These are phyloP conservation scores for Meleagris gallopavo DNA, from an alignment of 2,113 vertebrate genomes.

Conservation along the genomic window DNA sequence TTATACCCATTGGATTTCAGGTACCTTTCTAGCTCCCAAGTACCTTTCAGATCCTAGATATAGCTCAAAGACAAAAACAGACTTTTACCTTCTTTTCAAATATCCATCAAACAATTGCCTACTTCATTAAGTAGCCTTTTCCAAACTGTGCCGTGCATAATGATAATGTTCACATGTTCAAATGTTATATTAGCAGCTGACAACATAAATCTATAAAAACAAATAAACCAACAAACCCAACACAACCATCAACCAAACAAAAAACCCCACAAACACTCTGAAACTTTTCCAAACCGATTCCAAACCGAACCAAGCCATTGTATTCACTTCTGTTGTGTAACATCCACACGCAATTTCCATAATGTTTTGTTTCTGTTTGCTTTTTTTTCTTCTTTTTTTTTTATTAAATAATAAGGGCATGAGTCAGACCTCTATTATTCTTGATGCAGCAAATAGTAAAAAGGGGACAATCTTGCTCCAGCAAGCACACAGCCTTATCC, in stretches of 20 bases:
- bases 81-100: not conserved
- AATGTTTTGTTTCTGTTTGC: not conserved
- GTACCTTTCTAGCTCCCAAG: conserved; percentile 40
- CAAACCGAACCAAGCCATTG: too few relatives aligned
- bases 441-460: not conserved
- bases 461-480: not conserved
- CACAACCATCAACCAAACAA: not conserved
- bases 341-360: not conserved
- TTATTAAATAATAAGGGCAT: not conserved
- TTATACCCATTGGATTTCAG: conserved; percentile 30
- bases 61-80: not conserved
- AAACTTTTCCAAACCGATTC: not conserved
- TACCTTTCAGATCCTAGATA: conserved; percentile 1
- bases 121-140: not conserved
- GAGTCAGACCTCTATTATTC: not conserved
- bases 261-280: not conserved
- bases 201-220: not conserved
- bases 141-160: not conserved
- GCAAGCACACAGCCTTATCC: not conserved
- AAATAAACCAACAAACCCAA: not conserved
- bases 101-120: not conserved
- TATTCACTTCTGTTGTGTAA: not conserved
- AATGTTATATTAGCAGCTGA: not conserved
- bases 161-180: not conserved
- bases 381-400: not conserved